phyloP scores from a whole-genome alignment of 2,113 vertebrate genomes.

The Ranitomeya variabilis region DNA sequence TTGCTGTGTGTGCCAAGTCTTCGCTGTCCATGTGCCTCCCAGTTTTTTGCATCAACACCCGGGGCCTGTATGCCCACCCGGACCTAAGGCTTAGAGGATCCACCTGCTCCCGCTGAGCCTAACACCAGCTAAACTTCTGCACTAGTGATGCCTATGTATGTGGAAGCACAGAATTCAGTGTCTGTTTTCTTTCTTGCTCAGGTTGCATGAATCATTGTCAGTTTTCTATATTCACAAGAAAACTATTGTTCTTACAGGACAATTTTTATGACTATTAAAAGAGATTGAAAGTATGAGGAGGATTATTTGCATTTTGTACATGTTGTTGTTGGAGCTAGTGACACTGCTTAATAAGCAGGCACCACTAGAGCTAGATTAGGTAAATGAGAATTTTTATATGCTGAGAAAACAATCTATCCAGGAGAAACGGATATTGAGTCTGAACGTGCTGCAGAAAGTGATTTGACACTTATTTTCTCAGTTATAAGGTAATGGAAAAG shows the following conservation, averaged over 20 bases:
- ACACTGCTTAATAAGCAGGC: not conserved
- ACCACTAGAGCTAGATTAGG: not conserved
- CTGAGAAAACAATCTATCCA: slow-evolving; percentile 6
- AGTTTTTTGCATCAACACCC: too few species aligned
- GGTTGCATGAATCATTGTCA: not conserved
- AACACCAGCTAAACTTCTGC: too few species aligned
- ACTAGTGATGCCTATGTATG: too few species aligned
- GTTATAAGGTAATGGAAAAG: not conserved
- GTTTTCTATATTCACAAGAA: not conserved
- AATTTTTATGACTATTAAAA: not conserved
- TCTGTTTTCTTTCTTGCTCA: not conserved
- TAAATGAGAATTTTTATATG: slow-evolving; percentile 15
- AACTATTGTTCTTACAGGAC: not conserved
- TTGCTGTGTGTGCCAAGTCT: too few species aligned
- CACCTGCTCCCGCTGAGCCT: too few species aligned
- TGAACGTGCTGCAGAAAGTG: slow-evolving; percentile 13
- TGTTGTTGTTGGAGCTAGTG: not conserved
- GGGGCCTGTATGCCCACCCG: too few species aligned
- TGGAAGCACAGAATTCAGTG: not conserved
- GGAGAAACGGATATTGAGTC: slow-evolving; percentile 1
- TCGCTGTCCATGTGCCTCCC: too few species aligned
- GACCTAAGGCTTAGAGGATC: too few species aligned
- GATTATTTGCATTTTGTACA: not conserved
- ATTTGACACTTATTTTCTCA: not conserved
- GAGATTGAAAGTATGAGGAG: not conserved